Conservation (phyloP, 2,888 invertebrate genomes). For the Meliscaeva auricollis region DNA sequence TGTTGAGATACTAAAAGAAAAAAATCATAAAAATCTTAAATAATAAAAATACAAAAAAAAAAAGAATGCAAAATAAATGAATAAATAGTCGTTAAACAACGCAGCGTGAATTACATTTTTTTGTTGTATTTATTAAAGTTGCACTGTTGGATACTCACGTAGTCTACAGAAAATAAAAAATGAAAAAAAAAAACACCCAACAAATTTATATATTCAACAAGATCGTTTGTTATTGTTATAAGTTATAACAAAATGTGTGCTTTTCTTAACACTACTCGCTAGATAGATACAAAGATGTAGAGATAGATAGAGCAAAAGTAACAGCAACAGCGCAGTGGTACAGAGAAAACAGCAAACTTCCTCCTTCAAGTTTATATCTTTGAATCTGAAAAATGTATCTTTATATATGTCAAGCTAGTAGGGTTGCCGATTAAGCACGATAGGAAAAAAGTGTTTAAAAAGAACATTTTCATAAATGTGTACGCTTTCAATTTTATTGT, state of each 20-base stretch:
- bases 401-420: background rate
- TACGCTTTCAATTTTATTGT: no score
- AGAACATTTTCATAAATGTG: no score
- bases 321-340: background rate
- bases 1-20: constrained; percentile 21
- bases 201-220: constrained; percentile 23
- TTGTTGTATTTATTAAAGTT: constrained; percentile 15
- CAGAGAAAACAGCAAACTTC: constrained; percentile 27
- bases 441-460: no score
- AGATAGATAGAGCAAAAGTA: background rate
- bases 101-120: constrained; percentile 64
- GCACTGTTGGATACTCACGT: constrained; percentile 34
- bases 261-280: constrained; percentile 12
- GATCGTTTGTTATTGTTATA: constrained; percentile 35
- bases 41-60: constrained; percentile 27
- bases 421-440: constrained; percentile 1
- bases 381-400: constrained; percentile 36
- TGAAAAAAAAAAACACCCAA: background rate
- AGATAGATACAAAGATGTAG: background rate
- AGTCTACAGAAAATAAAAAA: background rate
- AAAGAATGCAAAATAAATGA: constrained; percentile 61
- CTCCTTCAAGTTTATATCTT: constrained; percentile 27
- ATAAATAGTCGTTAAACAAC: constrained; percentile 65
- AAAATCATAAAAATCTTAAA: constrained; percentile 27
- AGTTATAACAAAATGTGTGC: constrained; percentile 30